phyloP scores from a whole-genome alignment of 2,888 invertebrate genomes.

The Baccha elongata region DNA sequence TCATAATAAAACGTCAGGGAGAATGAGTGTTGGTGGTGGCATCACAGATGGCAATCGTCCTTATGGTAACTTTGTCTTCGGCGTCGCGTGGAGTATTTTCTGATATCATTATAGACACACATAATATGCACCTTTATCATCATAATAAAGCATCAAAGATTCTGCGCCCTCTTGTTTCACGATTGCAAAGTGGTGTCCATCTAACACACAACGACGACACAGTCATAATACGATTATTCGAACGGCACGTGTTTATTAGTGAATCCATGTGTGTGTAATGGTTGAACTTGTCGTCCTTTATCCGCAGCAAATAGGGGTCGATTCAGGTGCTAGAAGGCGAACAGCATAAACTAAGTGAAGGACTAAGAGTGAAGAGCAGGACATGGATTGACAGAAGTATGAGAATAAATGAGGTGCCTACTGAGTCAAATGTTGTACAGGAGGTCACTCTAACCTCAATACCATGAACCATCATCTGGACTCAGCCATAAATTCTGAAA shows the following conservation, averaged over 20 bases:
- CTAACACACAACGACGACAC: neutral
- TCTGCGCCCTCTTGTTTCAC: slow-evolving; percentile 26
- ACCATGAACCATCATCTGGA: neutral
- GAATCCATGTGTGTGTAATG: neutral
- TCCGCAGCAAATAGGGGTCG: slow-evolving; percentile 44
- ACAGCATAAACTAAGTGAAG: slow-evolving; percentile 31
- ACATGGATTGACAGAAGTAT: slow-evolving; percentile 14
- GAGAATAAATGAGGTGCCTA: slow-evolving; percentile 24
- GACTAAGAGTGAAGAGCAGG: slow-evolving; percentile 33
- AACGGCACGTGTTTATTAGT: neutral
- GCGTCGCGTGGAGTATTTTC: neutral
- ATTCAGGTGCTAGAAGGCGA: slow-evolving; percentile 39
- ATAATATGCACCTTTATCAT: slow-evolving; percentile 69
- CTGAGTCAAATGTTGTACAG: slow-evolving; percentile 32
- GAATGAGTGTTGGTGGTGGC: neutral
- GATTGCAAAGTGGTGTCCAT: slow-evolving; percentile 1
- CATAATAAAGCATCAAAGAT: slow-evolving; percentile 65
- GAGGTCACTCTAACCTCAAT: slow-evolving; percentile 6
- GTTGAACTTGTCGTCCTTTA: slow-evolving; percentile 41
- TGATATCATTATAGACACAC: slow-evolving; percentile 52
- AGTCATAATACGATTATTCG: neutral
- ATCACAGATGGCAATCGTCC: neutral
- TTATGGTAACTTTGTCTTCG: too few relatives aligned
- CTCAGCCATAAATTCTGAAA: slow-evolving; percentile 56
- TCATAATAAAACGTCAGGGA: slow-evolving; percentile 57